A percentile compares a stretch with the other conserved stretches of the same genome.
Evolutionary conservation across 2,888 invertebrate genomes (phyloP).

Genomic region (Phragmatobia fuliginosa): DNA sequence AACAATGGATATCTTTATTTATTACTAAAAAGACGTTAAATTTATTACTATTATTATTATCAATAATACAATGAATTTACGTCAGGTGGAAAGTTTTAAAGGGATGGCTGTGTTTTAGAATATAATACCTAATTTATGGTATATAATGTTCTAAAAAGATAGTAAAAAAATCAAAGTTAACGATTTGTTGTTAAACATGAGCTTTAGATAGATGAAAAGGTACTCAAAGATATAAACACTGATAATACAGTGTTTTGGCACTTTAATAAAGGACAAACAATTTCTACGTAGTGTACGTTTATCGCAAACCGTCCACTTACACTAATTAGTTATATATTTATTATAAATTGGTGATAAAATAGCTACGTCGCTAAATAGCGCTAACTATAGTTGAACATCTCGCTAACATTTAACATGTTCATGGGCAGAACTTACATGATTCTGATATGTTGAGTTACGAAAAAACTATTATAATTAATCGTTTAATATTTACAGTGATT

Average conservation of each 20-base stretch:
- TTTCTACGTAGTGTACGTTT: not conserved
- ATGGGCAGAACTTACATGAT: constrained; percentile 33
- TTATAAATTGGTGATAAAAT: constrained; percentile 1
- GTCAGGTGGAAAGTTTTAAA: constrained; percentile 22
- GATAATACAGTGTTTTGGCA: constrained; percentile 13
- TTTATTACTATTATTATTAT: not conserved
- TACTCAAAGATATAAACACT: not conserved
- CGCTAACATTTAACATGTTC: constrained; percentile 22
- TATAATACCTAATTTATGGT: not conserved
- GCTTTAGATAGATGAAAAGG: not conserved
- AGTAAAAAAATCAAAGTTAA: not conserved
- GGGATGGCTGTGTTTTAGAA: constrained; percentile 14
- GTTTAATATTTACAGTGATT: constrained; percentile 48
- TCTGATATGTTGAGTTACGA: constrained; percentile 57
- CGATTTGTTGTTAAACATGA: too few species aligned
- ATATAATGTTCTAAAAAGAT: not conserved
- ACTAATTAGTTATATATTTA: constrained; percentile 1
- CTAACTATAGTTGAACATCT: constrained; percentile 11
- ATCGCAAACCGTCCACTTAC: constrained; percentile 5
- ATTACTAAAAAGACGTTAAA: constrained; percentile 7
- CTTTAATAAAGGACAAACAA: constrained; percentile 8
- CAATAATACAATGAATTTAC: constrained; percentile 20
- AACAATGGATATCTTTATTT: constrained; percentile 34
- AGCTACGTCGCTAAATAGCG: constrained; percentile 31
- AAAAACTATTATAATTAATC: constrained; percentile 23